These are phyloP conservation scores for Tokudaia tokunoshimensis DNA, from an alignment of 2,797 vertebrate genomes.

Conservation along the genomic window DNA sequence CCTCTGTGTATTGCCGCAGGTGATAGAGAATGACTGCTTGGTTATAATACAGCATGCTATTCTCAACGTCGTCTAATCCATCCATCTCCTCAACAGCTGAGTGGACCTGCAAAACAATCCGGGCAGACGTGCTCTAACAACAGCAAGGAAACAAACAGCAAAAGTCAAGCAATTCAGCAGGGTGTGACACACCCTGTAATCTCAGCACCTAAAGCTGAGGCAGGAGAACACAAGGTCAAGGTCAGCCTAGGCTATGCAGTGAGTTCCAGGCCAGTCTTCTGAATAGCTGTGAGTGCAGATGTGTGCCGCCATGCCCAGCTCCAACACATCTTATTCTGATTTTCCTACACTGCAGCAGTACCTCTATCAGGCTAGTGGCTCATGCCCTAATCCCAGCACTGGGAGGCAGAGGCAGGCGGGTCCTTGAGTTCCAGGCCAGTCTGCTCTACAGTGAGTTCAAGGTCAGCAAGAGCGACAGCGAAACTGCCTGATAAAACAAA, in stretches of 20 bases:
- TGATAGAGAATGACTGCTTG: conserved; percentile 97
- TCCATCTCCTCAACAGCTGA: conserved; percentile 96
- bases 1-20: conserved; percentile 96
- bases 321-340: background rate
- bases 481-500: background rate
- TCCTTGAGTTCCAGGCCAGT: background rate
- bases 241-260: background rate
- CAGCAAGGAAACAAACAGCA: conserved; percentile 12
- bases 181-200: background rate
- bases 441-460: background rate
- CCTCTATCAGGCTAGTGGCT: background rate
- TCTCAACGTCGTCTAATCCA: conserved; percentile 97
- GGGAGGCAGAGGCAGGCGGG: background rate
- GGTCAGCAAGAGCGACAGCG: background rate
- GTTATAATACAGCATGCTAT: conserved; percentile 97
- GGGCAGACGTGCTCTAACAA: background rate
- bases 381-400: background rate
- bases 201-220: background rate
- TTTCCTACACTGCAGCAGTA: background rate
- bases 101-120: conserved; percentile 91
- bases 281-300: background rate
- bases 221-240: background rate
- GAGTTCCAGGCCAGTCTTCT: background rate
- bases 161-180: background rate
- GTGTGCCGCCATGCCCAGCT: background rate